Evolutionary conservation across 2,888 invertebrate species (phyloP).

Genomic region (Thereva unica): DNA sequence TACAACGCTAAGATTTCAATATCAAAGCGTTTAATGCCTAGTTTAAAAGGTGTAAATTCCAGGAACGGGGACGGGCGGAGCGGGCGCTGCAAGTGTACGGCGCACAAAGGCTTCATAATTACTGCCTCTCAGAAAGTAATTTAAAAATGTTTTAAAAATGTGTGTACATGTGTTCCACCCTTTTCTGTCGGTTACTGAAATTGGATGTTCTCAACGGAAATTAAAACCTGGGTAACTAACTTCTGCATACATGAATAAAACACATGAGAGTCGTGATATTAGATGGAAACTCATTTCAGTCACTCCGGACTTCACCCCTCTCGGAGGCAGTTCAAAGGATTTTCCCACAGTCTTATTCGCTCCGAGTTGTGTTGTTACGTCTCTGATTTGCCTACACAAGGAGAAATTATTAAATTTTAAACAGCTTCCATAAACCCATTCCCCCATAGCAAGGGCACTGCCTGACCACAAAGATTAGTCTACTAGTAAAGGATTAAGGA

Average conservation of each 20-base stretch:
- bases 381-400: conserved; percentile 25
- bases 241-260: conserved; percentile 36
- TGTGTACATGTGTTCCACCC: background rate
- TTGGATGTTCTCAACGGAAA: conserved; percentile 38
- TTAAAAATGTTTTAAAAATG: conserved; percentile 38
- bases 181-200: background rate
- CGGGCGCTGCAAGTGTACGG: background rate
- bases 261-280: conserved; percentile 8
- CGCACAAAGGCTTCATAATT: conserved; percentile 36
- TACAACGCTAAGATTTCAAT: conserved; percentile 39
- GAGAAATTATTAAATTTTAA: conserved; percentile 32
- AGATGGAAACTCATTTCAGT: background rate
- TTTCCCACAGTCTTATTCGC: conserved; percentile 27
- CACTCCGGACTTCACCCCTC: conserved; percentile 1
- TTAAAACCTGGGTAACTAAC: conserved; percentile 39
- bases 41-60: background rate
- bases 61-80: conserved; percentile 6
- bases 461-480: no score
- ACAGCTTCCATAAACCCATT: conserved; percentile 18
- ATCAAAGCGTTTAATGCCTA: conserved; percentile 36
- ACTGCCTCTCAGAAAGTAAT: conserved; percentile 39
- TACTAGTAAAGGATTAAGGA: no score
- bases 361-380: conserved; percentile 19
- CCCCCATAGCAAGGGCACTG: no score
- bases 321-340: conserved; percentile 16